Percentiles rank a stretch among this genome's conserved stretches.
These are phyloP conservation scores for Chromis chromis DNA, from an alignment of 2,797 vertebrate species.

Conservation along the genomic window DNA sequence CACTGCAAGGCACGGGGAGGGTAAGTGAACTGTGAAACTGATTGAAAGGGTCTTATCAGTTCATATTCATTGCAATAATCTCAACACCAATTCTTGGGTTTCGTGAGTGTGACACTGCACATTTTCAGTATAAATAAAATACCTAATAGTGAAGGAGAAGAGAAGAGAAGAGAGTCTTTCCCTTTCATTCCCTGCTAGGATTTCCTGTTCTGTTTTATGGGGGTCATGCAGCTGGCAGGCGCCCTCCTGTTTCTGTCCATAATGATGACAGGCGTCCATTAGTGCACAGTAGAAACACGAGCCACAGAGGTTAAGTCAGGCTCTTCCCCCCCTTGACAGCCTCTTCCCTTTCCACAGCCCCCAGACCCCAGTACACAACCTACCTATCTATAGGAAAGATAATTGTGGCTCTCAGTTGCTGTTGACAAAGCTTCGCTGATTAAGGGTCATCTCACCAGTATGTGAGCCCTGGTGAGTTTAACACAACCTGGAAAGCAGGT, in stretches of 20 bases:
- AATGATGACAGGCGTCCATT: slow-evolving; percentile 86
- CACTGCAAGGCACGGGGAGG: slow-evolving; percentile 9
- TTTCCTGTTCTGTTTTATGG: slow-evolving; percentile 86
- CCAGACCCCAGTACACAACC: slow-evolving; percentile 50
- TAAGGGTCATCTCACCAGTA: slow-evolving; percentile 66
- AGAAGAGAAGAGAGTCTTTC: slow-evolving; percentile 49
- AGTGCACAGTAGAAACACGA: slow-evolving; percentile 84
- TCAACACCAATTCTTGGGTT: slow-evolving; percentile 27
- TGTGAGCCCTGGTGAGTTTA: slow-evolving; percentile 51
- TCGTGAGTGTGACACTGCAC: slow-evolving; percentile 42
- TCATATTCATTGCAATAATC: slow-evolving; percentile 9
- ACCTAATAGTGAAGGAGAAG: neutral
- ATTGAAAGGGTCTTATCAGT: slow-evolving; percentile 32
- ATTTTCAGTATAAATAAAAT: neutral
- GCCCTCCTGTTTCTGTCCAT: slow-evolving; percentile 85
- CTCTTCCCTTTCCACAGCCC: slow-evolving; percentile 75
- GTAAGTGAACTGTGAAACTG: slow-evolving; percentile 36
- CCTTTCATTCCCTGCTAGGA: slow-evolving; percentile 80
- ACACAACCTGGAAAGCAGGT: slow-evolving; percentile 55
- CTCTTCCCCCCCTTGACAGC: slow-evolving; percentile 57
- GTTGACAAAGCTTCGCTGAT: slow-evolving; percentile 69
- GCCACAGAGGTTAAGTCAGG: slow-evolving; percentile 78
- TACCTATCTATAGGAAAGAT: slow-evolving; percentile 75
- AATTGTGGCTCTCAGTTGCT: slow-evolving; percentile 71
- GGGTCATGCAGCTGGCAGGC: slow-evolving; percentile 86